Base-by-base conservation (phyloP, 2,113 vertebrate genomes). In the Tauraco erythrolophus region DNA sequence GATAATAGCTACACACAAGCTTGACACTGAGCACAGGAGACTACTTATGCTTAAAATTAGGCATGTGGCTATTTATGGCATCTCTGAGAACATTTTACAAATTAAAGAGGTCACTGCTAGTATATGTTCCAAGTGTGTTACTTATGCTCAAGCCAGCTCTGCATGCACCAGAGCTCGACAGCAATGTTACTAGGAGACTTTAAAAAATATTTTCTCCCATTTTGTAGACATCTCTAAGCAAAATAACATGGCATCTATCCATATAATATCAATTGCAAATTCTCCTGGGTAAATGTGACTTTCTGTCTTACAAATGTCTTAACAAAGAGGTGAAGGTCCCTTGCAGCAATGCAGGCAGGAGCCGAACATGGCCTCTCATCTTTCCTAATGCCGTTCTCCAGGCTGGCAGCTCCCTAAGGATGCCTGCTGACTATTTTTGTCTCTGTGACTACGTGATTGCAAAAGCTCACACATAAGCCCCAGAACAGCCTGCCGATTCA, bases 1-100 rank as follows among this genome's bases (percentile, higher is more conserved):
- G 71, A 4, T 80, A 95, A 96, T 58, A 74, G 90, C 54, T 79
- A 78, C 56, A 64, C 41, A 43, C 35, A 64, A 72, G 35, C 88
- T 88, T 89, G 92, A 88, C 51, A 58, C 48, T 79, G 77, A 88
- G 37, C 54, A 65, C 46, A n/a, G 64, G 64, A 95, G 78, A 80
- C 58, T 68, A 74, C 78, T 93, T 84, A 70, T 30, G 84, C 58
- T 96, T 96, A 95, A 96, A 96, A 94, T 84, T 77, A 95, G 84
- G 64, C 60, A 46, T 15, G 23, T 6, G 5, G 64, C 27, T 95
- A 97, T 95, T 96, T 95, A 94, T 90, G 93, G 92, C 37, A 76
- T 56, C 66, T 69, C 92, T 6, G 4, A 93, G 92, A 92, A 92
- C 78, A 70, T 83, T 78, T 92, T 80, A 45, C 77, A 92, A 93